phyloP scores from a whole-genome alignment of 2,888 invertebrate genomes.

The Celastrina argiolus region DNA sequence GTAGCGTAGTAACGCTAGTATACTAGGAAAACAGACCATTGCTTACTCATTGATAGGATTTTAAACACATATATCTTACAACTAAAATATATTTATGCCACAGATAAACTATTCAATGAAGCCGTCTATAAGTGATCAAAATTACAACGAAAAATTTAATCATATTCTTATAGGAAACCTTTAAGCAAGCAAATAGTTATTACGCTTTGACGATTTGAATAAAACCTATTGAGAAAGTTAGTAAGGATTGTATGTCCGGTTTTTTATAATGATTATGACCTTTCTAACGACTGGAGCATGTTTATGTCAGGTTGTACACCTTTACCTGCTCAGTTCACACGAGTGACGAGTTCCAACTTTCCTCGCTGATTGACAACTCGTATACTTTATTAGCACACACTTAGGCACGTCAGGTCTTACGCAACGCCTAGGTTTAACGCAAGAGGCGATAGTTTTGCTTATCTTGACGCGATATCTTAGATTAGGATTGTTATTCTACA shows the following conservation, averaged over 20 bases:
- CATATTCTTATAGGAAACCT: too few relatives aligned
- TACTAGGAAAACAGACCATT: too few relatives aligned
- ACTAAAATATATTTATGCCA: too few relatives aligned
- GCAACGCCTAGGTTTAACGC: constrained; percentile 3
- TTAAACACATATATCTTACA: too few relatives aligned
- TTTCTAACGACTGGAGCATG: neutral
- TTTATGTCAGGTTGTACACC: neutral
- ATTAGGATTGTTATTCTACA: constrained; percentile 3
- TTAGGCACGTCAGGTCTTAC: neutral
- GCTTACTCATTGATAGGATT: too few relatives aligned
- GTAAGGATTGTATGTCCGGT: neutral
- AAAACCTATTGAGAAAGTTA: neutral
- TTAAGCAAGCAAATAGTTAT: neutral
- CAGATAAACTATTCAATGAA: too few relatives aligned
- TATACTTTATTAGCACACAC: neutral
- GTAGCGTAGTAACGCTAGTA: too few relatives aligned
- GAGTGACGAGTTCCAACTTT: constrained; percentile 5
- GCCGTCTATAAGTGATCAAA: too few relatives aligned
- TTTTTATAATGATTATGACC: neutral
- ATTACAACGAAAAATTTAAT: too few relatives aligned
- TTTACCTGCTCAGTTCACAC: too few relatives aligned
- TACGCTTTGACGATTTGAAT: neutral
- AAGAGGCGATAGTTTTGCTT: constrained; percentile 12
- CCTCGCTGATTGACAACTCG: constrained; percentile 11
- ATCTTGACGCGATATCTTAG: neutral